Evolutionary conservation across 2,113 vertebrate species (phyloP), one percentile per base, ranked within the genome.

Genomic region (Callipepla squamata): DNA sequence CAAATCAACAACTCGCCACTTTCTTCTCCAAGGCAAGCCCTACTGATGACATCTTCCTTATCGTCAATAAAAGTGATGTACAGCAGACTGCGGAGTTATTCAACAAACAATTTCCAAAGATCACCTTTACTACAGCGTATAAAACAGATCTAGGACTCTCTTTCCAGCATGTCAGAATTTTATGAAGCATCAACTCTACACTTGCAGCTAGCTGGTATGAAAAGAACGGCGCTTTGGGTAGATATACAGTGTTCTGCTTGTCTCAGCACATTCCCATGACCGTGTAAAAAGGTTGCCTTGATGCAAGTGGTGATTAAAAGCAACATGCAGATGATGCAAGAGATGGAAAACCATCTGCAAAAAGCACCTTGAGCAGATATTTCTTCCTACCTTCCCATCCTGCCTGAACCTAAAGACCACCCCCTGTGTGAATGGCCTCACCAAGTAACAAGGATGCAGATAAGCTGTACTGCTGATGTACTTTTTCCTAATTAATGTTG

Each of bases 101-200:
- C 95, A 96, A 95, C 93, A 95, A 95, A 97, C 92, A 82, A 67
- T 95, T 97, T 97, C 95, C 92, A 92, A 97, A 94, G 81, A 96
- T 95, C 85, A 95, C 87, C 93, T 98, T 98, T 96, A 97, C 87
- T 96, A 88, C 80, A 72, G 47, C 40, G 1, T 91, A 85, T 96
- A 97, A 97, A 98, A 91, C 90, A 92, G 94, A 89, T 44, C 88
- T 76, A 91, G 90, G 96, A 95, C 94, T 97, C 80, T 68, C 84
- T 95, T 96, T 87, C 90, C 81, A 72, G 82, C 94, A 91, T 94
- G 93, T 95, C 94, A 95, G 72, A 48, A 58, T 95, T 97, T 97
- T 97, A 97, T 80, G 93, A 48, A 81, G 76, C 77, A 93, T 87
- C 74, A 72, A 34, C 90, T 87, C 91, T 76, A 81, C 42, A 36